These are phyloP conservation scores for Latheticus oryzae DNA, from an alignment of 2,888 invertebrate species.

Conservation along the genomic window DNA sequence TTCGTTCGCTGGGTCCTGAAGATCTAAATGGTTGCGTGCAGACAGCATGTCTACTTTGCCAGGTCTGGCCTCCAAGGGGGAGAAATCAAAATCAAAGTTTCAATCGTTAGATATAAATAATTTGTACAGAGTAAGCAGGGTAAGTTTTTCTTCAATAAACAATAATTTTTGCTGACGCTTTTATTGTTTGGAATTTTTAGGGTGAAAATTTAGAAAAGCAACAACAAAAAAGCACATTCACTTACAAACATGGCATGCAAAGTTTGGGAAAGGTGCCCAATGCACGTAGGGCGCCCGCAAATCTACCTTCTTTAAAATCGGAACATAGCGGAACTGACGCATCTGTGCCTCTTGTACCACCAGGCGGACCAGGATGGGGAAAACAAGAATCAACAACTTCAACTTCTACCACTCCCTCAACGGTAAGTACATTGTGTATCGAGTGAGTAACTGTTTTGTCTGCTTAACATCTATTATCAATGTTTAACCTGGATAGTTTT, in stretches of 20 bases:
- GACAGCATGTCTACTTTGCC: conserved; percentile 97
- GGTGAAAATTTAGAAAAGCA: conserved; percentile 90
- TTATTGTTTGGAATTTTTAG: conserved; percentile 66
- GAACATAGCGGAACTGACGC: conserved; percentile 87
- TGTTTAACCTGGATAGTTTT: too few species aligned
- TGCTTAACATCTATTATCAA: conserved; percentile 2
- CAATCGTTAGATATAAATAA: conserved; percentile 98
- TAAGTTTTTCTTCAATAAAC: too few species aligned
- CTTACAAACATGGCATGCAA: conserved; percentile 99
- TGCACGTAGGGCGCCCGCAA: conserved; percentile 98
- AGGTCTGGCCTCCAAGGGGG: conserved; percentile 86
- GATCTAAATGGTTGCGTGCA: conserved; percentile 92
- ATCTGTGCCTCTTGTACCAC: conserved; percentile 81
- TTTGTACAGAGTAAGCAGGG: conserved; percentile 89
- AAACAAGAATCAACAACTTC: conserved; percentile 68
- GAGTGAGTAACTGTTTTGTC: conserved; percentile 6
- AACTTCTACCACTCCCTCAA: conserved; percentile 60
- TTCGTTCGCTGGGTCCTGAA: conserved; percentile 83
- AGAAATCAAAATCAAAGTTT: conserved; percentile 94
- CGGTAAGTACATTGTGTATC: conserved; percentile 47
- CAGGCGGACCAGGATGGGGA: conserved; percentile 85
- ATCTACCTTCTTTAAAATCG: conserved; percentile 98
- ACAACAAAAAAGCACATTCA: conserved; percentile 88
- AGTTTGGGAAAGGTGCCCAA: conserved; percentile 99
- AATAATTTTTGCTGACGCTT: background rate